These are phyloP conservation scores for Falco concolor DNA, from an alignment of 2,797 vertebrate genomes.

Conservation along the genomic window DNA sequence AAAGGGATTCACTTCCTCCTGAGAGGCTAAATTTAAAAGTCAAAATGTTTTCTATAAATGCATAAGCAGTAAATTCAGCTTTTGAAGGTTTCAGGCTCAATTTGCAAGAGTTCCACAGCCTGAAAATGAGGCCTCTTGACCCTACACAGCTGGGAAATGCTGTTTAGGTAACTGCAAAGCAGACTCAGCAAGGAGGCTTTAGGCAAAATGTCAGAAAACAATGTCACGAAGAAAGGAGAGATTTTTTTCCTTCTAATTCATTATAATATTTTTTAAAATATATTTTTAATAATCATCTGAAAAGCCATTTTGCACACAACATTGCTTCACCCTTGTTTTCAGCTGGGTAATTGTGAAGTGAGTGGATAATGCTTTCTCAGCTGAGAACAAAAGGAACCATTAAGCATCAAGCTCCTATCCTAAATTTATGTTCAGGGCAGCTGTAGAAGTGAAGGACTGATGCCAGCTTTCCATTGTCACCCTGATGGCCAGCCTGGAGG, in stretches of 20 bases:
- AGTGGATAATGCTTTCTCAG: slow-evolving; percentile 19
- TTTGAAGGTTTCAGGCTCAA: background rate
- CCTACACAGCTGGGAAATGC: background rate
- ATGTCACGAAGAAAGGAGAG: background rate
- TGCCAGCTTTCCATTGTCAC: background rate
- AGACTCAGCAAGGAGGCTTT: background rate
- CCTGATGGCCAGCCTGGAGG: background rate
- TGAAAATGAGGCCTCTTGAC: background rate
- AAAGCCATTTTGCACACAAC: background rate
- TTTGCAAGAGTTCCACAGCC: background rate
- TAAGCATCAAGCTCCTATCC: slow-evolving; percentile 3
- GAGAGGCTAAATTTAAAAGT: background rate
- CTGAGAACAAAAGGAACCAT: background rate
- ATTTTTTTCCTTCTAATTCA: background rate
- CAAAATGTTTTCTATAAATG: background rate
- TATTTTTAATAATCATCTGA: background rate
- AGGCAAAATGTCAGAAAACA: background rate
- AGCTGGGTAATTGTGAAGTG: background rate
- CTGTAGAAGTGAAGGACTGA: background rate
- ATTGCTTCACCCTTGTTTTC: background rate
- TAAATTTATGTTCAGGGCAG: background rate
- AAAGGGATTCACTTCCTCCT: background rate
- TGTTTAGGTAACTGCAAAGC: background rate
- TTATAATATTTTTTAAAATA: background rate
- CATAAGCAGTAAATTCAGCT: background rate